These are phyloP conservation scores for Octonoba sinensis DNA, from an alignment of 2,888 invertebrate species.

Conservation along the genomic window DNA sequence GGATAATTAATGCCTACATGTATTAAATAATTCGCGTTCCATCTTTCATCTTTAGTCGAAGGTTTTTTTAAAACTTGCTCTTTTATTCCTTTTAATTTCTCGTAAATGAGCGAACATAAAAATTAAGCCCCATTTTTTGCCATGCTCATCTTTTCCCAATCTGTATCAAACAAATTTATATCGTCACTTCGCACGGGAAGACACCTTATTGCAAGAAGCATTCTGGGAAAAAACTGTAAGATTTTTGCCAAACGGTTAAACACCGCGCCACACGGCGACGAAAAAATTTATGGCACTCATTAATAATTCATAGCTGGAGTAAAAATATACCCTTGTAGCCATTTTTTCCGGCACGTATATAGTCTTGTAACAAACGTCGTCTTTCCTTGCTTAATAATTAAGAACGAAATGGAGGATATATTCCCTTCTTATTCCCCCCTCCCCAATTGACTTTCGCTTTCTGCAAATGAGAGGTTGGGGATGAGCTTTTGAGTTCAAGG, in stretches of 20 bases:
- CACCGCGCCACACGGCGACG: conserved; percentile 4
- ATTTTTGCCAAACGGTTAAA: conserved; percentile 3
- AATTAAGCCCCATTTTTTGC: conserved; percentile 22
- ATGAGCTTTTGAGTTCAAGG: not conserved
- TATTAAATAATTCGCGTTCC: no score
- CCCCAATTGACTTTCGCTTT: conserved; percentile 12
- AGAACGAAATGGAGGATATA: not conserved
- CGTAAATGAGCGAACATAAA: conserved; percentile 27
- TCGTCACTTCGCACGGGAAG: not conserved
- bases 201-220: no score
- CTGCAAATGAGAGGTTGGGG: not conserved
- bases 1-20: no score
- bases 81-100: no score
- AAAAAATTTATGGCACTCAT: conserved; percentile 47
- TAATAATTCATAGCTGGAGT: conserved; percentile 42
- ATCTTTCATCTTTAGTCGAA: no score
- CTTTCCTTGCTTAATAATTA: conserved; percentile 21
- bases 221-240: conserved; percentile 6
- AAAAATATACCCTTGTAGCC: conserved; percentile 50
- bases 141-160: conserved; percentile 7
- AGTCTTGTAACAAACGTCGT: conserved; percentile 23
- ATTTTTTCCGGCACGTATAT: conserved; percentile 33
- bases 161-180: conserved; percentile 29
- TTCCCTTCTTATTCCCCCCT: no score
- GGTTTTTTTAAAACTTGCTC: no score